These are phyloP conservation scores for Rhegmatorhina hoffmannsi DNA, from an alignment of 2,113 vertebrate genomes.

Conservation along the genomic window DNA sequence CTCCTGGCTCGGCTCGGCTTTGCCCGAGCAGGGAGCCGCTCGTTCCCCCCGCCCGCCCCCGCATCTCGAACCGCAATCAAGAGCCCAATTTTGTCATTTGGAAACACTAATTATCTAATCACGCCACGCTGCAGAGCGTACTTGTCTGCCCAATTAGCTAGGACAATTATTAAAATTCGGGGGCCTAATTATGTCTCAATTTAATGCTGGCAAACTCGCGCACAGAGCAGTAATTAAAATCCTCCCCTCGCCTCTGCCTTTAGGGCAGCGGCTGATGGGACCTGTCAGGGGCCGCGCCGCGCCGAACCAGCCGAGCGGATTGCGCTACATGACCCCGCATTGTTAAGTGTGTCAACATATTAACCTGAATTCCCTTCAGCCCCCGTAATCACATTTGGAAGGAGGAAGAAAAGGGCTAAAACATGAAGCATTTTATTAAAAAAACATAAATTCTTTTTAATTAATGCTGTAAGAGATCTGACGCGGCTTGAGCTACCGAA, in stretches of 20 bases:
- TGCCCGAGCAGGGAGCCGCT: conserved; percentile 53
- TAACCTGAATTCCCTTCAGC: conserved; percentile 99
- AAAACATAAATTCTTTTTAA: conserved; percentile 84
- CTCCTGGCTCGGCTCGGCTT: conserved; percentile 56
- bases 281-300: conserved; percentile 91
- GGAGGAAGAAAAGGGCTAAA: conserved; percentile 75
- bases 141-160: conserved; percentile 92
- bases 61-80: conserved; percentile 75
- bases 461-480: conserved; percentile 81
- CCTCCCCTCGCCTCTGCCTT: conserved; percentile 89
- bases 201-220: conserved; percentile 89
- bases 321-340: conserved; percentile 93
- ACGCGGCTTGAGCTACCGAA: conserved; percentile 74
- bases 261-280: conserved; percentile 93
- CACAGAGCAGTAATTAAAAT: conserved; percentile 91
- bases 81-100: conserved; percentile 85
- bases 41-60: neutral
- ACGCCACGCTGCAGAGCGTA: conserved; percentile 76
- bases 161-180: conserved; percentile 96
- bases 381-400: conserved; percentile 80
- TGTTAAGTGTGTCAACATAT: conserved; percentile 99
- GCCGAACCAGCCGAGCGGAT: conserved; percentile 88
- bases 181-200: conserved; percentile 97
- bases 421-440: conserved; percentile 84
- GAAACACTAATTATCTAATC: conserved; percentile 88